A percentile compares a stretch with the other conserved stretches of the same genome.
These are phyloP conservation scores for Hydrozoanthus tunicans DNA, from an alignment of 64 coral and sea anemone genomes.

Conservation along the genomic window DNA sequence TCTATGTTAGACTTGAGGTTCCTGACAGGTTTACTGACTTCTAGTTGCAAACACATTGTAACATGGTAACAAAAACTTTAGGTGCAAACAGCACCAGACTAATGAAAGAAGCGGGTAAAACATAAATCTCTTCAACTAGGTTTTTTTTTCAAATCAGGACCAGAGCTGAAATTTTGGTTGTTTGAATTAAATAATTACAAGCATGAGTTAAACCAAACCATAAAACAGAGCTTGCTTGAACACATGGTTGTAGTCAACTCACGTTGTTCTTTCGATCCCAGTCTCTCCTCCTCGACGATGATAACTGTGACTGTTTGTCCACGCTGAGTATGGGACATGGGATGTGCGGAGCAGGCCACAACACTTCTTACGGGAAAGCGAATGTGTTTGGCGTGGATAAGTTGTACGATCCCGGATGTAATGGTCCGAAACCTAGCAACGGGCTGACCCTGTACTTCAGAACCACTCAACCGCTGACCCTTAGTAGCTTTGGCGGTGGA, in stretches of 20 bases:
- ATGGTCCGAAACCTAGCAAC: constrained; percentile 28
- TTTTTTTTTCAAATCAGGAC: too few species aligned
- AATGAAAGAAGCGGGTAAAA: too few species aligned
- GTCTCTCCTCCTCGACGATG: constrained; percentile 74
- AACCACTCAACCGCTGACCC: constrained; percentile 37
- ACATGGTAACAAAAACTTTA: too few species aligned
- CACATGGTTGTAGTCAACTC: not conserved
- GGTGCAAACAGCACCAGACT: too few species aligned
- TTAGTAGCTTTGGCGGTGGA: constrained; percentile 37
- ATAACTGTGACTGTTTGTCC: constrained; percentile 75
- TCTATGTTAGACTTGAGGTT: too few species aligned
- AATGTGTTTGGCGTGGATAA: constrained; percentile 71
- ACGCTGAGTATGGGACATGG: constrained; percentile 77
- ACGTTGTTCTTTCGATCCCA: not conserved
- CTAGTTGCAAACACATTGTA: too few species aligned
- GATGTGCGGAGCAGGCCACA: constrained; percentile 55
- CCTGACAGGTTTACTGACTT: too few species aligned
- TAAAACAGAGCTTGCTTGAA: not conserved
- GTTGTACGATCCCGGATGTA: constrained; percentile 59
- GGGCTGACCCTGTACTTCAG: constrained; percentile 61
- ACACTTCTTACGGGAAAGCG: constrained; percentile 2
- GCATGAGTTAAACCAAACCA: not conserved
- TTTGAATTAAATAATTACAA: not conserved
- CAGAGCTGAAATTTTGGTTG: not conserved
- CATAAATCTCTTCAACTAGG: too few species aligned